Evolutionary conservation across 2,888 invertebrate genomes (phyloP), one percentile per base, ranked within the genome.

Genomic region (Zeuzera pyrina): DNA sequence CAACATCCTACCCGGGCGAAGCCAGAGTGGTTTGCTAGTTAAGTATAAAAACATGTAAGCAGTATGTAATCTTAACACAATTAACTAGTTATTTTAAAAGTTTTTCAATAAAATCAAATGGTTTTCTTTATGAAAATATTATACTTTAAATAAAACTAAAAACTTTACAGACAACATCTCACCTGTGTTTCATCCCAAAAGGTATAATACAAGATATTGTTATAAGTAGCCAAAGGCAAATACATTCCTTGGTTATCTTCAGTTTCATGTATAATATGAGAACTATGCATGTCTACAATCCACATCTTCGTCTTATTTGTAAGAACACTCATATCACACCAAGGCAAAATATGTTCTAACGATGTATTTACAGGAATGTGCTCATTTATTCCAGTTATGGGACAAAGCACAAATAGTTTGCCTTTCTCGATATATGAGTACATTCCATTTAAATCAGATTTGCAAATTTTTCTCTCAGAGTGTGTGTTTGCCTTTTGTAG

Each of bases 151-250:
- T 4, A 7, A 8, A 23, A 10, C 23, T 28, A 25, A 30, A 22
- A 26, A 31, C 8, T 12, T 13, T n/a, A n/a, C n/a, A n/a, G 43
- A 42, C 30, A 27, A 15, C 3, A 22, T 37, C 34, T 54, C 57
- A 78, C 79, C 68, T 71, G 59, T 7, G 55, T 43, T 15, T 54
- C 49, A 40, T 45, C 47, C 57, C 63, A 63, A 30, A 56, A 26
- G 15, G 78, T 32, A 41, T 66, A 83, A 38, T 76, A 81, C 27
- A 83, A 67, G 15, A 42, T 40, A 46, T 67, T 57, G 35, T 69
- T 57, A 29, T 60, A 33, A 10, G 54, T 47, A 24, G 45, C 42
- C 8, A 83, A 39, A 19, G 76, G 74, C 39, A 59, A 57, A 41
- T 62, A 71, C 35, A 54, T 49, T 21, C 29, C 43, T 10, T 43